Evolutionary conservation across 2,113 vertebrate genomes (phyloP).

Genomic region (Rhynchopsitta pachyrhyncha): DNA sequence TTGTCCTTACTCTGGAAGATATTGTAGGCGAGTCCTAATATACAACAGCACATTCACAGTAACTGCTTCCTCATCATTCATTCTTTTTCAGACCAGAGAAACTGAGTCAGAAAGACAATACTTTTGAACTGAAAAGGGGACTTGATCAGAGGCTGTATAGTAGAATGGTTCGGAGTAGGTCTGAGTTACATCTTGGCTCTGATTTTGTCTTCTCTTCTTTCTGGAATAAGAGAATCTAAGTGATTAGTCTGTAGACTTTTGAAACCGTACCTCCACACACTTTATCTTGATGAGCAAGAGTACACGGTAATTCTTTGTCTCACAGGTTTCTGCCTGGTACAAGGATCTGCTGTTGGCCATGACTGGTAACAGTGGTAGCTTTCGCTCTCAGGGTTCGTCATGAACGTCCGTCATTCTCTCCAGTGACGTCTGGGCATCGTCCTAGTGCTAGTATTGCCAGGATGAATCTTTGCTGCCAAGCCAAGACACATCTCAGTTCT

Average conservation of each 20-base stretch:
- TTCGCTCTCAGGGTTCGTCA: neutral
- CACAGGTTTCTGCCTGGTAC: neutral
- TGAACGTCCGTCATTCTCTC: neutral
- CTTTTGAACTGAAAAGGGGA: neutral
- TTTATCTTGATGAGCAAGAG: neutral
- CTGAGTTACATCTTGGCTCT: slow-evolving; percentile 1
- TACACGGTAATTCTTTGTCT: slow-evolving; percentile 15
- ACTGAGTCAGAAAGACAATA: neutral
- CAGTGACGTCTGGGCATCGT: neutral
- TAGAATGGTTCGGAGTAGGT: neutral
- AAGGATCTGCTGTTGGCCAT: neutral
- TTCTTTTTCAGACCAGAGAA: neutral
- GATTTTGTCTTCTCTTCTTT: neutral
- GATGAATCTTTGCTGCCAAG: neutral
- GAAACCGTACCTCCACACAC: neutral
- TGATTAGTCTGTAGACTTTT: neutral
- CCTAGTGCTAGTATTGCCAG: neutral
- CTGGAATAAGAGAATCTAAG: neutral
- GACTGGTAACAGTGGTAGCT: neutral
- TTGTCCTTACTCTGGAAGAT: accelerated
- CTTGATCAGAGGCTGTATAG: neutral
- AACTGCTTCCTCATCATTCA: neutral
- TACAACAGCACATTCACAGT: neutral
- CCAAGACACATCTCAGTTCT: neutral
- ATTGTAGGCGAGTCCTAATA: neutral